Percentiles rank a stretch among this genome's conserved stretches.
phyloP scores from a whole-genome alignment of 2,888 invertebrate species.

The Osmoderma eremita region DNA sequence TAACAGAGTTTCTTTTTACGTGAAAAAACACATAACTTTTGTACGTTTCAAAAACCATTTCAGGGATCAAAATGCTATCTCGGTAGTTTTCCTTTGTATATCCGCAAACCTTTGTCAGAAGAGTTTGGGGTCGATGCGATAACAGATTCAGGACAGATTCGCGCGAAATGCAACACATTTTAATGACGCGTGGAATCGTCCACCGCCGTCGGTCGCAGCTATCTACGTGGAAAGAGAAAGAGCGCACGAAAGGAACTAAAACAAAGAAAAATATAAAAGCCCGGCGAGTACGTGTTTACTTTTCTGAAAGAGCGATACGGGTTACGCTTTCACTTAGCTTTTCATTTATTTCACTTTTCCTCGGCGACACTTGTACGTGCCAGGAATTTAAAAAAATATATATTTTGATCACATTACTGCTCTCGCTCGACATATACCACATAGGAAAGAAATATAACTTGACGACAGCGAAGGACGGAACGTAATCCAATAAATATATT shows the following conservation, averaged over 20 bases:
- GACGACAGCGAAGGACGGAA: background rate
- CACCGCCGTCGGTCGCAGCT: slow-evolving; percentile 9
- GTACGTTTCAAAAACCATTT: no score
- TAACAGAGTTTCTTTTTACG: no score
- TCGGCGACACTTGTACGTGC: slow-evolving; percentile 44
- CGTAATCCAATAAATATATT: slow-evolving; percentile 12
- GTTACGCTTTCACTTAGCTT: slow-evolving; percentile 48
- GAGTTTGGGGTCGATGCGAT: no score
- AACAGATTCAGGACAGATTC: background rate
- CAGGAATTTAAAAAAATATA: slow-evolving; percentile 38
- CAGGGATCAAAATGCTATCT: no score
- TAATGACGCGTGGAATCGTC: slow-evolving; percentile 28
- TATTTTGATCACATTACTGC: slow-evolving; percentile 23
- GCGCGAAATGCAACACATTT: slow-evolving; percentile 22
- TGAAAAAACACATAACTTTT: no score
- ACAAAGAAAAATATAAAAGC: slow-evolving; percentile 21
- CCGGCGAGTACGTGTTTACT: slow-evolving; percentile 31
- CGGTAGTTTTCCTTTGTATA: no score
- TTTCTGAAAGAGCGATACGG: slow-evolving; percentile 39
- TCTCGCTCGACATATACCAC: background rate
- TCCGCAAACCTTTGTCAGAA: no score
- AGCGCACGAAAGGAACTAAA: slow-evolving; percentile 9
- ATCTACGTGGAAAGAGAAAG: background rate
- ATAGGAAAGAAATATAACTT: background rate
- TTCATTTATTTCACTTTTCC: slow-evolving; percentile 44